Evolutionary conservation across 92 coral and sea anemone species (phyloP).

Genomic region (Paragorgia papillata): DNA sequence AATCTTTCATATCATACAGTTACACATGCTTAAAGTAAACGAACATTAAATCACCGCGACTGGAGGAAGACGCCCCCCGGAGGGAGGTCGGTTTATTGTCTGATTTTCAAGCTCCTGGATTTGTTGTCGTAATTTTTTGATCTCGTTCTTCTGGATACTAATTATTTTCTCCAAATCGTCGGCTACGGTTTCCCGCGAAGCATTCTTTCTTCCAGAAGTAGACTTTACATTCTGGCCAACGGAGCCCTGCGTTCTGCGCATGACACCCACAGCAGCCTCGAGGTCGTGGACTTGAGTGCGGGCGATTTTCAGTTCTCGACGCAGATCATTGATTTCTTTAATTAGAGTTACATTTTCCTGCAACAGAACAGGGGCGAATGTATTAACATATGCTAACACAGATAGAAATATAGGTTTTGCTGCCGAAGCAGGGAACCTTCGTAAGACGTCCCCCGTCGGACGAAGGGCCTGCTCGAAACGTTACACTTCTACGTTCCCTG

Average conservation of each 20-base stretch:
- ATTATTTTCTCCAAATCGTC: constrained; percentile 80
- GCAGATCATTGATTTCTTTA: constrained; percentile 95
- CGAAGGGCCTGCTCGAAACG: too few relatives aligned
- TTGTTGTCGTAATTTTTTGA: constrained; percentile 84
- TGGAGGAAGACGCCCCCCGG: constrained; percentile 89
- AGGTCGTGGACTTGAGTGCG: constrained; percentile 96
- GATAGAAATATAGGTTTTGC: too few relatives aligned
- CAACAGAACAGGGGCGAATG: neutral
- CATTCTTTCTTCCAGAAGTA: constrained; percentile 21
- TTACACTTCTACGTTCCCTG: too few relatives aligned
- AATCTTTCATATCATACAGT: too few relatives aligned
- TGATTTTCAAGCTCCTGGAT: constrained; percentile 83
- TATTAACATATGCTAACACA: neutral
- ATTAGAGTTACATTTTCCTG: constrained; percentile 98
- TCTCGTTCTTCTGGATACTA: constrained; percentile 90
- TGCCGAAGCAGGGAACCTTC: too few relatives aligned
- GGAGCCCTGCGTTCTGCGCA: constrained; percentile 84
- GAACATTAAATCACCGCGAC: constrained; percentile 57
- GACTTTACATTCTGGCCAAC: constrained; percentile 42
- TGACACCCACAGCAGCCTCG: constrained; percentile 93
- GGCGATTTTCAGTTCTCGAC: constrained; percentile 96
- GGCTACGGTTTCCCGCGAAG: constrained; percentile 21
- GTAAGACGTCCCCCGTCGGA: too few relatives aligned
- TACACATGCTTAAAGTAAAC: neutral
- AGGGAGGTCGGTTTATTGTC: constrained; percentile 80